phyloP scores from a whole-genome alignment of 1,140 invertebrate genomes.

The Drosophila melanica region DNA sequence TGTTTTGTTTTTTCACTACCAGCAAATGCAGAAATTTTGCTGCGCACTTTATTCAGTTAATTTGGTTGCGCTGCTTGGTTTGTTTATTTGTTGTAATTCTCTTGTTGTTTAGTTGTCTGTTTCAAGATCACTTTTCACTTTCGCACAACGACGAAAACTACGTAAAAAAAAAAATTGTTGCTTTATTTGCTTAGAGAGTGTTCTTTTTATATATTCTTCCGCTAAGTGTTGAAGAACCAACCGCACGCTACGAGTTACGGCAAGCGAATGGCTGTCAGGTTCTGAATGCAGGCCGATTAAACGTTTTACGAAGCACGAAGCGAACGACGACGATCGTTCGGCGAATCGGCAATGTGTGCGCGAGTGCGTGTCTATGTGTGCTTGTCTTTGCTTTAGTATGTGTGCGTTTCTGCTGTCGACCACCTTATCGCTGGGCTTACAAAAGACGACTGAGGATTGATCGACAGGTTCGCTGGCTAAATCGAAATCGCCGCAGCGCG shows the following conservation, averaged over 20 bases:
- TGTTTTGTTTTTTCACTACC: conserved; percentile 37
- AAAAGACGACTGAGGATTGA: conserved; percentile 83
- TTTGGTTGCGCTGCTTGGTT: conserved; percentile 26
- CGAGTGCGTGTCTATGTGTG: conserved; percentile 13
- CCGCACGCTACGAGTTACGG: conserved; percentile 73
- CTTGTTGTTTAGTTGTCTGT: conserved; percentile 26
- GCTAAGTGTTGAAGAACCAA: conserved; percentile 43
- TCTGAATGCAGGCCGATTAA: conserved; percentile 75
- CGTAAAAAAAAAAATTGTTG: conserved; percentile 49
- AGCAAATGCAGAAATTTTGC: conserved; percentile 62
- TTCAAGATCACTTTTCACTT: conserved; percentile 72
- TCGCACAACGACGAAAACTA: conserved; percentile 54
- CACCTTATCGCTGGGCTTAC: conserved; percentile 80
- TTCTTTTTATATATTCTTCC: conserved; percentile 30
- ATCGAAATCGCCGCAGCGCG: conserved; percentile 78
- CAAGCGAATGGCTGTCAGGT: conserved; percentile 69
- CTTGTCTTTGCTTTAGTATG: conserved; percentile 5
- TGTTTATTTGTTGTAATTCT: conserved; percentile 19
- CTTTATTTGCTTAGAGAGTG: conserved; percentile 33
- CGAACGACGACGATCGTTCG: conserved; percentile 45
- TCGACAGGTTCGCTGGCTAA: conserved; percentile 83
- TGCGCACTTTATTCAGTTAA: conserved; percentile 39
- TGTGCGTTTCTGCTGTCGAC: conserved; percentile 32
- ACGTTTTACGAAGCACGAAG: conserved; percentile 56
- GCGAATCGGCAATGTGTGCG: conserved; percentile 31